phyloP scores from a whole-genome alignment of 1,140 invertebrate species.

The Harpegnathos saltator region DNA sequence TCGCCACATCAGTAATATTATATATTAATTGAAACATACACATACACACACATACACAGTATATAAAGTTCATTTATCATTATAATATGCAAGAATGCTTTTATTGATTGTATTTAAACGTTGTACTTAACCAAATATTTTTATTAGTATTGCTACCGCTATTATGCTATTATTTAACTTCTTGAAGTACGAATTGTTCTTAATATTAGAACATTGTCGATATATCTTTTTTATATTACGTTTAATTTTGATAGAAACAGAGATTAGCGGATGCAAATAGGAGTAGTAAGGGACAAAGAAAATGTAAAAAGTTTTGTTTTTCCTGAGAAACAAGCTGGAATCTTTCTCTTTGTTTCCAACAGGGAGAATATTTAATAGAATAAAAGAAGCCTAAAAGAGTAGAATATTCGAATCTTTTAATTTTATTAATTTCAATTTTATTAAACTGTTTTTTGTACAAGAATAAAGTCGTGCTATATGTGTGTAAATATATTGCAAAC shows the following conservation, averaged over 20 bases:
- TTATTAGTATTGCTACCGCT: slow-evolving; percentile 66
- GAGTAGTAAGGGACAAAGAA: slow-evolving; percentile 3
- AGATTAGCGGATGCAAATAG: slow-evolving; percentile 8
- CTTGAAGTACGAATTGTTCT: slow-evolving; percentile 65
- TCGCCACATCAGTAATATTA: slow-evolving; percentile 64
- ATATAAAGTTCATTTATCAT: slow-evolving; percentile 60
- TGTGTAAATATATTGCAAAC: slow-evolving; percentile 45
- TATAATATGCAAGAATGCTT: slow-evolving; percentile 63
- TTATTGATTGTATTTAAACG: slow-evolving; percentile 73
- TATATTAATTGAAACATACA: slow-evolving; percentile 53
- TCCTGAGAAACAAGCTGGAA: not conserved
- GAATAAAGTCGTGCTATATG: slow-evolving; percentile 27
- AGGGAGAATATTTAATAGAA: not conserved
- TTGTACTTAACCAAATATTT: slow-evolving; percentile 79
- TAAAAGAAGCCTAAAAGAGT: slow-evolving; percentile 25
- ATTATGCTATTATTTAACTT: slow-evolving; percentile 73
- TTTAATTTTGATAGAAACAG: slow-evolving; percentile 47
- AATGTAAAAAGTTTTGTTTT: slow-evolving; percentile 7
- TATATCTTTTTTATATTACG: slow-evolving; percentile 74
- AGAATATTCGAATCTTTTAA: slow-evolving; percentile 6
- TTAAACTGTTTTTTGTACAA: slow-evolving; percentile 35
- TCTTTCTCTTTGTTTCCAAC: not conserved
- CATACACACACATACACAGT: slow-evolving; percentile 47
- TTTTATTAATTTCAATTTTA: not conserved
- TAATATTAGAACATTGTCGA: slow-evolving; percentile 63